A percentile compares a stretch with the other conserved stretches of the same genome.
phyloP scores from a whole-genome alignment of 2,113 vertebrate species.

The Nannobrachium achirus region DNA sequence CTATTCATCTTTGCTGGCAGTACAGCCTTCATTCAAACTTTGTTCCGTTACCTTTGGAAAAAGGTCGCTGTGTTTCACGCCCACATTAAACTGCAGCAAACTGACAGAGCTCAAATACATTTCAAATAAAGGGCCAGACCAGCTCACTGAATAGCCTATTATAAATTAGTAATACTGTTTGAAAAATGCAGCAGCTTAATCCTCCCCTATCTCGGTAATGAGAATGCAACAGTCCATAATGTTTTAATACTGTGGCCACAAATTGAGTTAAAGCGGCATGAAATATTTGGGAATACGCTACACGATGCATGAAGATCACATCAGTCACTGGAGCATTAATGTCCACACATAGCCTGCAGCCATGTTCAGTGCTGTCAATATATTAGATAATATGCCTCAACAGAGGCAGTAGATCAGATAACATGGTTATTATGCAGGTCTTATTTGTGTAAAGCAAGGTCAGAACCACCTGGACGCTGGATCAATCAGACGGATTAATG shows the following conservation, averaged over 20 bases:
- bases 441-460: slow-evolving; percentile 70
- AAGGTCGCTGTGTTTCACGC: slow-evolving; percentile 34
- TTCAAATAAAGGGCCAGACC: neutral
- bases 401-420: slow-evolving; percentile 53
- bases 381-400: slow-evolving; percentile 45
- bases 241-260: slow-evolving; percentile 4
- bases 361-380: slow-evolving; percentile 46
- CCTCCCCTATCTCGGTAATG: neutral
- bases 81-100: slow-evolving; percentile 12
- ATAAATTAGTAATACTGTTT: no score
- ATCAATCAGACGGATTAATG: slow-evolving; percentile 73
- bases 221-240: neutral
- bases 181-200: neutral
- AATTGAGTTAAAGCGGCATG: no score
- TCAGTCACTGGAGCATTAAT: slow-evolving; percentile 4
- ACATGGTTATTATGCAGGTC: slow-evolving; percentile 46
- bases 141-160: neutral
- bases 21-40: no score
- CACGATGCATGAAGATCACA: neutral
- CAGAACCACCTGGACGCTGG: slow-evolving; percentile 55
- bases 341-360: slow-evolving; percentile 28
- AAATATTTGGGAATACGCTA: slow-evolving; percentile 12
- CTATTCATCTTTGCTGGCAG: no score
- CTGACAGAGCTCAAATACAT: slow-evolving; percentile 6
- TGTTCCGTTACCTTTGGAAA: no score